phyloP scores from a whole-genome alignment of 2,113 vertebrate genomes.

The Mystacornis crossleyi region DNA sequence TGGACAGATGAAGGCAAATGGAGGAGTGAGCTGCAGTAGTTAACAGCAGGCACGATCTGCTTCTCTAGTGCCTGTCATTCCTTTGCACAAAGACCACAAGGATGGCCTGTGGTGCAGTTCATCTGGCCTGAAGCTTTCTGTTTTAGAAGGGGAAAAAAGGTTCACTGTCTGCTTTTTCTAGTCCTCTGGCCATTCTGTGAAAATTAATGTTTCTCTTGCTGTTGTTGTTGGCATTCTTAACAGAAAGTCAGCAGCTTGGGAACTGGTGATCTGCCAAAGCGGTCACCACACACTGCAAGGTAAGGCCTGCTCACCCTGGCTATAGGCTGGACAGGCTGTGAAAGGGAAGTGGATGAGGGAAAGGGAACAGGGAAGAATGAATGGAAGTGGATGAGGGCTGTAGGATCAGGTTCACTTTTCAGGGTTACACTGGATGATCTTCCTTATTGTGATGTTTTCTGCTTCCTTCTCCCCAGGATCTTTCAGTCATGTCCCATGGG shows the following conservation, averaged over 20 bases:
- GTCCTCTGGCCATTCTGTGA: neutral
- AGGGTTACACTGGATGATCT: neutral
- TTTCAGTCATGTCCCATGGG: neutral
- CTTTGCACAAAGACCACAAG: neutral
- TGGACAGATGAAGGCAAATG: neutral
- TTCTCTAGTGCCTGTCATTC: neutral
- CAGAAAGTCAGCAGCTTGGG: neutral
- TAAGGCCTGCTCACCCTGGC: neutral
- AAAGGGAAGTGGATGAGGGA: neutral
- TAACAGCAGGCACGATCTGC: neutral
- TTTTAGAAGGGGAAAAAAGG: neutral
- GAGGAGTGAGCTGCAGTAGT: neutral
- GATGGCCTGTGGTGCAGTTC: neutral
- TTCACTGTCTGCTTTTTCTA: neutral
- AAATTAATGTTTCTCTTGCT: neutral
- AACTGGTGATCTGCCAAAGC: neutral
- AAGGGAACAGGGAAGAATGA: neutral
- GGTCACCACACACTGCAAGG: neutral
- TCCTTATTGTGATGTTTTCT: neutral
- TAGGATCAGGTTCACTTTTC: neutral
- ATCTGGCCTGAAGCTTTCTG: neutral
- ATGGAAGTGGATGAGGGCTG: neutral
- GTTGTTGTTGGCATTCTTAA: neutral
- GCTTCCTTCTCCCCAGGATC: neutral
- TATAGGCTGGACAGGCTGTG: neutral